A percentile compares a stretch with the other conserved stretches of the same genome.
Evolutionary conservation across 2,797 vertebrate species (phyloP).

Genomic region (Chaetophractus vellerosus): DNA sequence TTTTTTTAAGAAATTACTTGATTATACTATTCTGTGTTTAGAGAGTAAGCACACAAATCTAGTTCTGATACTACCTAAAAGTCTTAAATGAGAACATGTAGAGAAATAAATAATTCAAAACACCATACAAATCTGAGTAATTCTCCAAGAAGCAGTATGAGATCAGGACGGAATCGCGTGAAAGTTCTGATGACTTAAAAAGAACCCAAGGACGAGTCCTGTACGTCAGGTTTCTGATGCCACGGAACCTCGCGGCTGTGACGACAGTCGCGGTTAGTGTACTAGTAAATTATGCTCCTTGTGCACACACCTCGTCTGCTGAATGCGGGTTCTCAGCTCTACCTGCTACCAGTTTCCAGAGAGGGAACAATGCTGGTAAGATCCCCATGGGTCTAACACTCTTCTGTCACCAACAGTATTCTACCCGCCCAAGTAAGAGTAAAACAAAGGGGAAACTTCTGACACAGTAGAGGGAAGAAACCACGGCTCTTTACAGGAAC

Average conservation of each 20-base stretch:
- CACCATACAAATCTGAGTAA: conserved; percentile 45
- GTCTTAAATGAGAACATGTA: background rate
- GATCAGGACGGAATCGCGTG: conserved; percentile 14
- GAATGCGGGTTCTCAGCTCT: conserved; percentile 16
- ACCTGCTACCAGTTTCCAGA: conserved; percentile 26
- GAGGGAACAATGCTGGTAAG: conserved; percentile 17
- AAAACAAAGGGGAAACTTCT: background rate
- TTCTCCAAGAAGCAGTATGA: background rate
- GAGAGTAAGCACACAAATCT: conserved; percentile 42
- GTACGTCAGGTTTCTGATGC: background rate
- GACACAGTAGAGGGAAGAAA: background rate
- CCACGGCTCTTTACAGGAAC: background rate
- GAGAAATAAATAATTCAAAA: conserved; percentile 52
- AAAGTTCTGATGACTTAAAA: background rate
- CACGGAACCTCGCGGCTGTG: background rate
- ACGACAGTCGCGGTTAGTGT: conserved; percentile 26
- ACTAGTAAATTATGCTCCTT: conserved; percentile 34
- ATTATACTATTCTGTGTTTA: conserved; percentile 8
- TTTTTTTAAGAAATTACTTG: background rate
- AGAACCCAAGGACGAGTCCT: background rate
- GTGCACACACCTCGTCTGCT: background rate
- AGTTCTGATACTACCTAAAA: background rate
- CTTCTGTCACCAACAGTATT: conserved; percentile 18
- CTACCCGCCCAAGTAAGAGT: background rate
- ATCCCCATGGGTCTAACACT: conserved; percentile 10